Evolutionary conservation across 2,888 invertebrate genomes (phyloP).

Genomic region (Heliconius ethilla): DNA sequence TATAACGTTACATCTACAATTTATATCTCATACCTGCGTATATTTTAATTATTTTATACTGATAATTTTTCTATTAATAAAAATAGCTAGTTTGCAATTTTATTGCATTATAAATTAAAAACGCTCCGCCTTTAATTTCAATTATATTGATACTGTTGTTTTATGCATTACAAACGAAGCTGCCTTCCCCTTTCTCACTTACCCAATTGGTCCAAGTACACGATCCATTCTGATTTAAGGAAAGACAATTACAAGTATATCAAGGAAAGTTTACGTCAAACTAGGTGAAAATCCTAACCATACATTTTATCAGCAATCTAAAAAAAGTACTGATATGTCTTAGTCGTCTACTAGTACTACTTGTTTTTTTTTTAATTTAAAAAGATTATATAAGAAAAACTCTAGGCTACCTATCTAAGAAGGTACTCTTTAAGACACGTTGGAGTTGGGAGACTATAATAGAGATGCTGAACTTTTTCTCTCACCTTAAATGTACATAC

Average conservation of each 20-base stretch:
- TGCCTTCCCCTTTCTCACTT: background rate
- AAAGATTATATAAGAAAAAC: conserved; percentile 53
- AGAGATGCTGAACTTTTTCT: conserved; percentile 78
- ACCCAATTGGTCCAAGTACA: conserved; percentile 39
- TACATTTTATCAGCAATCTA: conserved; percentile 30
- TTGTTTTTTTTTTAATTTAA: conserved; percentile 37
- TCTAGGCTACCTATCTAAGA: conserved; percentile 67
- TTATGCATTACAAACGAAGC: conserved; percentile 1
- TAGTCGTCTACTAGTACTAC: conserved; percentile 42
- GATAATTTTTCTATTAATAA: conserved; percentile 21
- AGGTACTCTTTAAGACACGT: conserved; percentile 80
- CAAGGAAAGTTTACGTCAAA: conserved; percentile 8
- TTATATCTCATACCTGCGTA: conserved; percentile 31
- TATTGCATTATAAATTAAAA: conserved; percentile 26
- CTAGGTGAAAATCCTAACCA: conserved; percentile 15
- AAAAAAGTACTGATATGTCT: conserved; percentile 49
- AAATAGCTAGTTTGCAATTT: conserved; percentile 23
- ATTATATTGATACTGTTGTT: conserved; percentile 20
- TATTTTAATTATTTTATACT: conserved; percentile 28
- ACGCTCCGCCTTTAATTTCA: background rate
- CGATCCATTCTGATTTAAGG: conserved; percentile 23
- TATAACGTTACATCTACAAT: conserved; percentile 44
- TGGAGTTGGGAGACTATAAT: conserved; percentile 60
- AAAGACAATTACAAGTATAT: background rate
- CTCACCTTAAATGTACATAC: conserved; percentile 58